Base-by-base conservation (phyloP, 2,888 invertebrate genomes). In the Uloborus plumipes region DNA sequence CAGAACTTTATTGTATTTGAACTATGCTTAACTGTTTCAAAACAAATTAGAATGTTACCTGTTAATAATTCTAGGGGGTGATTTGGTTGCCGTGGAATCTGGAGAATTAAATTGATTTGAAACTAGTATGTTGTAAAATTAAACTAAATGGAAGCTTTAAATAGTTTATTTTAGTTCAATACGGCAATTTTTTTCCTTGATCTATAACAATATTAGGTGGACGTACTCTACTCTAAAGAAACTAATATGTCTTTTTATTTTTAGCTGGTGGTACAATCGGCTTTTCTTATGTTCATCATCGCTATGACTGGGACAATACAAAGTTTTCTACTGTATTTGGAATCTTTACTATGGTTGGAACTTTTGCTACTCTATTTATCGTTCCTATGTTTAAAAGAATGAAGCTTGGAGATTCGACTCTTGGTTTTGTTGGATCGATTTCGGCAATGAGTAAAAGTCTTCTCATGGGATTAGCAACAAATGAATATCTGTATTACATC, bases 291-390 rank as follows among this genome's bases (percentile, higher is more conserved):
- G 65, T 22, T 49, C 51, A 74, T 39, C 69, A 74, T n/a, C 14
- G 20, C n/a, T 80, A 69, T 47, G 13, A 74, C 14, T 80, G 80
- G 80, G 55, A 53, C 16, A 80, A 80, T 39, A 80, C 80, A 16
- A 69, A 39, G 3, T 80, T 50, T n/a, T 80, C 74, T 14, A 80
- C 80, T 6, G 26, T 80, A 49, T 67, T 62, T 9, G 67, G 74
- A 2, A 31, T 69, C 16, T 80, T 74, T 26, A 62, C 73, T n/a
- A 55, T 80, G 55, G 53, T 74, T 18, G 64, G 73, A 7, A 69
- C 59, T 0, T 0, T 69, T 14, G 9, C 49, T 2, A 69, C 64
- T 55, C 26, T 74, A 2, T 20, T 69, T 50, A 16, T 49, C 6
- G 76, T 82, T 7, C 55, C 76, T 14, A 1, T 82, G 18, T 82